Conservation (phyloP, 1,140 invertebrate genomes). For the Hylaeus anthracinus region DNA sequence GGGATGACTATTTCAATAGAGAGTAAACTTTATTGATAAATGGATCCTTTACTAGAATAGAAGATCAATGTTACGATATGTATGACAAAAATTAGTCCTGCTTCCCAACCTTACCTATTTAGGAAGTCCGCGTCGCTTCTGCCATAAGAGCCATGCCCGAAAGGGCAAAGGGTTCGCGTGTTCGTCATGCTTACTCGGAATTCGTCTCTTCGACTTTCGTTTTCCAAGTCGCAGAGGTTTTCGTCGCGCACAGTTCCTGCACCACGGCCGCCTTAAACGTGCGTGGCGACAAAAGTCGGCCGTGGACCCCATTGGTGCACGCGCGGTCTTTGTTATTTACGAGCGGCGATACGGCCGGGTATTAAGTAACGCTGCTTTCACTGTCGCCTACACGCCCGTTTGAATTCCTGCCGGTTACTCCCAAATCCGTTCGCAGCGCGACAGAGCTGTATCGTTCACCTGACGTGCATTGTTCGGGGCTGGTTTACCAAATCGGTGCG, state of each 20-base stretch:
- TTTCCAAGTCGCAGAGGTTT: slow-evolving; percentile 15
- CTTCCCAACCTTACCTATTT: neutral
- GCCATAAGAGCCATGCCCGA: neutral
- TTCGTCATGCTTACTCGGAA: neutral
- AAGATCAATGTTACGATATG: too few relatives aligned
- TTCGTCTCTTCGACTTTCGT: slow-evolving; percentile 43
- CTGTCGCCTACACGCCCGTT: slow-evolving; percentile 71
- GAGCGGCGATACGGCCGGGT: slow-evolving; percentile 59
- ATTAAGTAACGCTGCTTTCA: slow-evolving; percentile 75
- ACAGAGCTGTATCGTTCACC: slow-evolving; percentile 37
- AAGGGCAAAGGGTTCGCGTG: neutral
- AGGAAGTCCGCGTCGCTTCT: neutral
- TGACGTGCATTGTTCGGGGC: slow-evolving; percentile 15
- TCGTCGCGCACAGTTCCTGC: slow-evolving; percentile 20
- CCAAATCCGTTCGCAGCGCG: slow-evolving; percentile 49
- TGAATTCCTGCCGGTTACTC: slow-evolving; percentile 63
- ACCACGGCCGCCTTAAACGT: slow-evolving; percentile 25
- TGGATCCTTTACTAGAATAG: too few relatives aligned
- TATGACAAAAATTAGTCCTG: too few relatives aligned
- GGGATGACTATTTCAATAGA: too few relatives aligned
- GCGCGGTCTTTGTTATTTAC: slow-evolving; percentile 62
- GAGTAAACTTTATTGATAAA: too few relatives aligned
- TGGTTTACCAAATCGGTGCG: neutral
- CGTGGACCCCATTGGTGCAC: slow-evolving; percentile 46
- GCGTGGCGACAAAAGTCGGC: slow-evolving; percentile 55